Conservation (phyloP, 2,113 vertebrate genomes). For the Bubo scandiacus region DNA sequence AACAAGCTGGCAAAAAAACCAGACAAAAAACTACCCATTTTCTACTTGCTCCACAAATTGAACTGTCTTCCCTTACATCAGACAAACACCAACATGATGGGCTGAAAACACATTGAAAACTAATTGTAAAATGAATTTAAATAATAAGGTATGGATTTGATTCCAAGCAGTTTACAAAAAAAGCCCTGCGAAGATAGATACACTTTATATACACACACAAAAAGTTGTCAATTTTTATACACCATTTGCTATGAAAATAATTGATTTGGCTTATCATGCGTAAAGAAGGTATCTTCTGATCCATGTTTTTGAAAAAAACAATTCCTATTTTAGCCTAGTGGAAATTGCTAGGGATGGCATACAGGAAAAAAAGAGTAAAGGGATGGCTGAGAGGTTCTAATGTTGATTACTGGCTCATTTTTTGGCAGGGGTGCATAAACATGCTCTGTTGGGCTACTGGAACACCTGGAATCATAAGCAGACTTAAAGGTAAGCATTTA, state of each 20-base stretch:
- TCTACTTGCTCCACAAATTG: not conserved
- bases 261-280: not conserved
- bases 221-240: not conserved
- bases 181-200: not conserved
- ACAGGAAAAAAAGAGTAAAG: not conserved
- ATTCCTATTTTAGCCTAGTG: not conserved
- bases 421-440: not conserved
- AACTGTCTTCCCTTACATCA: not conserved
- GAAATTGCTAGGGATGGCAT: not conserved
- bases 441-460: not conserved
- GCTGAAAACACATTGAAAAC: not conserved
- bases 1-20: not conserved
- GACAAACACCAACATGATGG: not conserved
- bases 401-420: not conserved
- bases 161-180: not conserved
- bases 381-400: not conserved
- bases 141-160: not conserved
- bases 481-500: not conserved
- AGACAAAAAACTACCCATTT: not conserved
- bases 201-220: not conserved
- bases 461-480: not conserved
- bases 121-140: not conserved
- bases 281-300: not conserved
- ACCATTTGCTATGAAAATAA: not conserved
- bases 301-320: not conserved